A percentile compares a stretch with the other conserved stretches of the same genome.
Evolutionary conservation across 2,113 vertebrate genomes (phyloP).

Genomic region (Isurus oxyrinchus): DNA sequence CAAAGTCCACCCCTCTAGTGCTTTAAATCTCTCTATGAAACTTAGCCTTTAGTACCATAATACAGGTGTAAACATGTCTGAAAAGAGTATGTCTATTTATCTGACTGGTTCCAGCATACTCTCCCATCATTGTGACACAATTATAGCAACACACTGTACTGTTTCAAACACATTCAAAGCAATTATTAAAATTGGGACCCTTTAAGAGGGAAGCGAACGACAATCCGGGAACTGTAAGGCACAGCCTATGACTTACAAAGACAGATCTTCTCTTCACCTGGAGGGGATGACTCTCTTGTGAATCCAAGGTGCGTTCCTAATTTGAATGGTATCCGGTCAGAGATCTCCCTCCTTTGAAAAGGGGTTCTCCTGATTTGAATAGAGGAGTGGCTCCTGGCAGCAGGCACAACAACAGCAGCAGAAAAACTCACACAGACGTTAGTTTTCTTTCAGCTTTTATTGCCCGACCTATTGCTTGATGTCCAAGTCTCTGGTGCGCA

Average conservation of each 20-base stretch:
- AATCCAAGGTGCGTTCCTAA: background rate
- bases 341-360: background rate
- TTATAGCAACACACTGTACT: background rate
- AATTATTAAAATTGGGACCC: background rate
- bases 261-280: background rate
- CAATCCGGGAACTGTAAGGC: background rate
- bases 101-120: background rate
- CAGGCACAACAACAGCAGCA: background rate
- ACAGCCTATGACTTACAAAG: background rate
- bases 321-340: background rate
- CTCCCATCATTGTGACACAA: background rate
- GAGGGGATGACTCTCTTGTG: background rate
- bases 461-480: conserved; percentile 5
- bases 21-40: background rate
- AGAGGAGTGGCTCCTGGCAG: background rate
- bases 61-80: background rate
- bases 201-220: background rate
- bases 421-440: conserved; percentile 25
- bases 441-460: conserved; percentile 35
- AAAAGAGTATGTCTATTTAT: background rate
- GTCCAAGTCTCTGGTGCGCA: conserved; percentile 22
- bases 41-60: background rate
- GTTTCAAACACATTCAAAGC: background rate
- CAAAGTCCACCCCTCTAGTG: background rate
- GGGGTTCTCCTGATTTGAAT: background rate